Evolutionary conservation across 2,888 invertebrate species (phyloP).

Genomic region (Habroteleia sp.): DNA sequence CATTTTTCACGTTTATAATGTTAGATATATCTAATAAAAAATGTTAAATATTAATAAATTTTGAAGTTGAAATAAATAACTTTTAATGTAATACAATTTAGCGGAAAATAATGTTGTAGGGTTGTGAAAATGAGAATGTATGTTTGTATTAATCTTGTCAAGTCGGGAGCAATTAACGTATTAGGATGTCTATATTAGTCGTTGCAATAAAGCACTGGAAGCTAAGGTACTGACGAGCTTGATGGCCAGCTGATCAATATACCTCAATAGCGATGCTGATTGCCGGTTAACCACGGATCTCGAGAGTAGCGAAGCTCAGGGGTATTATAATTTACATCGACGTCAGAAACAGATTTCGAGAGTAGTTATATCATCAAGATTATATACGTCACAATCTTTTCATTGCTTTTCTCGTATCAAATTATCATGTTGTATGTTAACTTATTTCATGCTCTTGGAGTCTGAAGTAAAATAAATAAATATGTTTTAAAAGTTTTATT

Average conservation of each 20-base stretch:
- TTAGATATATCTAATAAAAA: no score
- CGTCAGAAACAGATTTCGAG: slow-evolving; percentile 55
- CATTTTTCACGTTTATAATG: no score
- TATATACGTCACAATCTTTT: slow-evolving; percentile 22
- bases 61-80: no score
- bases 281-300: slow-evolving; percentile 60
- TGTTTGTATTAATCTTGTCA: slow-evolving; percentile 46
- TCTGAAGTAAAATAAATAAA: neutral
- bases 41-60: no score
- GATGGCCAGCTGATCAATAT: slow-evolving; percentile 60
- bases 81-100: no score
- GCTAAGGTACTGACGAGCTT: slow-evolving; percentile 57
- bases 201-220: slow-evolving; percentile 49
- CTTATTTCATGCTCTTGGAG: no score
- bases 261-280: slow-evolving; percentile 62
- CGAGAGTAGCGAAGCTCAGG: slow-evolving; percentile 48
- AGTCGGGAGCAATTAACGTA: slow-evolving; percentile 52
- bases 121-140: slow-evolving; percentile 12
- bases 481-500: neutral
- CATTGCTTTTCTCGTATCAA: slow-evolving; percentile 9
- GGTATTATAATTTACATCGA: slow-evolving; percentile 62
- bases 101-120: no score
- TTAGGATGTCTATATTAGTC: slow-evolving; percentile 57
- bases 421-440: neutral
- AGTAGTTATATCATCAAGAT: slow-evolving; percentile 27